Percentiles rank a stretch among this genome's conserved stretches.
Evolutionary conservation across 2,797 vertebrate species (phyloP).

Genomic region (Sebastes matsubarae): DNA sequence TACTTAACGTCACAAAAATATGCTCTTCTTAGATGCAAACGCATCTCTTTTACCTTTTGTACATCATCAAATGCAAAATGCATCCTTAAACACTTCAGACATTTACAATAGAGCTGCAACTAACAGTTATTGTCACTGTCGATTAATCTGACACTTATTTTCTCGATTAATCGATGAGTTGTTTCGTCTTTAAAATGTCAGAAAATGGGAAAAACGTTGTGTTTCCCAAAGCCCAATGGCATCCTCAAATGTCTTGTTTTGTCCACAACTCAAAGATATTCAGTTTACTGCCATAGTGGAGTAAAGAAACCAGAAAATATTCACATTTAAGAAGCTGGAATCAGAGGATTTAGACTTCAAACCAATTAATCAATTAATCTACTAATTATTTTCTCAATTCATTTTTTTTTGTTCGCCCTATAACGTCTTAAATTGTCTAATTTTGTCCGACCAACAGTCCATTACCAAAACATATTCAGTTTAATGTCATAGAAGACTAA

Average conservation of each 20-base stretch:
- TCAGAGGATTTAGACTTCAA: too few species aligned
- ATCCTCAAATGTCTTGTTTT: too few species aligned
- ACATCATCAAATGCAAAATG: slow-evolving; percentile 2
- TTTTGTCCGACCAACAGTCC: too few species aligned
- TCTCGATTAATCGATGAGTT: too few species aligned
- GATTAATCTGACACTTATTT: not conserved
- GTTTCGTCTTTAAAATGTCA: not conserved
- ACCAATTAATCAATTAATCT: not conserved
- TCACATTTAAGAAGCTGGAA: too few species aligned
- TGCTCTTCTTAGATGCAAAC: not conserved
- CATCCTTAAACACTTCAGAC: not conserved
- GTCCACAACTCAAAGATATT: too few species aligned
- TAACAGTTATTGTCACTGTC: not conserved
- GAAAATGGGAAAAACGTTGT: too few species aligned
- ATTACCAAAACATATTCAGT: not conserved
- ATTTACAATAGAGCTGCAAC: not conserved
- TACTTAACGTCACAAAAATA: slow-evolving; percentile 29
- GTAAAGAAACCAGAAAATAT: too few species aligned
- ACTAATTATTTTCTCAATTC: not conserved
- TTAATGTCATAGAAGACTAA: not conserved
- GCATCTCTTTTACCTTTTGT: slow-evolving; percentile 1
- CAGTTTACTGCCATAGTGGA: too few species aligned
- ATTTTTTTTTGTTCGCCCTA: not conserved
- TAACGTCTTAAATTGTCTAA: not conserved
- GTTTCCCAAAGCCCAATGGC: too few species aligned